phyloP scores from a whole-genome alignment of 2,888 invertebrate species.

The Drosophila leonis region DNA sequence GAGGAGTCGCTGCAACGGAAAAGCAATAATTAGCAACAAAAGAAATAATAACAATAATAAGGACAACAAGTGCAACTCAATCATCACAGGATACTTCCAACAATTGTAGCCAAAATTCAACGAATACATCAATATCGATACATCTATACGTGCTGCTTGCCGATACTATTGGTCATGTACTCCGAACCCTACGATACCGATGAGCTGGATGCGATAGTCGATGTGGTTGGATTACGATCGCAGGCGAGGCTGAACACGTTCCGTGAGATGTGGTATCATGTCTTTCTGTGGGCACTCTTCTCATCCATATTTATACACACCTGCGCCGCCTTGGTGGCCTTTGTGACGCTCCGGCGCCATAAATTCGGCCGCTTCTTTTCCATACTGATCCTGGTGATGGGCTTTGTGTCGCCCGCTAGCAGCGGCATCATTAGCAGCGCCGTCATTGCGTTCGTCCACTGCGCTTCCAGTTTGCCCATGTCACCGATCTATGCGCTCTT shows the following conservation, averaged over 20 bases:
- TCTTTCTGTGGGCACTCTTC: constrained; percentile 97
- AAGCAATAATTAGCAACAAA: constrained; percentile 72
- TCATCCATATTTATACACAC: constrained; percentile 97
- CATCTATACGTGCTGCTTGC: constrained; percentile 5
- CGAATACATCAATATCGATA: constrained; percentile 7
- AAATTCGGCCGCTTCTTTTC: constrained; percentile 98
- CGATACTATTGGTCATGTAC: constrained; percentile 74
- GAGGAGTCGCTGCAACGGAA: constrained; percentile 34
- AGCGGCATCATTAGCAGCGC: constrained; percentile 96
- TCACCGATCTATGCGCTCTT: constrained; percentile 95
- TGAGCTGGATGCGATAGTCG: constrained; percentile 89
- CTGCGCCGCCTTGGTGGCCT: constrained; percentile 95
- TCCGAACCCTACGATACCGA: constrained; percentile 83
- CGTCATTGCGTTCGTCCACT: constrained; percentile 96
- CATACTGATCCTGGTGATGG: constrained; percentile 94
- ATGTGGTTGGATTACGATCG: constrained; percentile 89
- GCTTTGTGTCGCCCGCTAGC: constrained; percentile 94
- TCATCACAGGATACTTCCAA: constrained; percentile 29
- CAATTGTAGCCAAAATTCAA: constrained; percentile 27
- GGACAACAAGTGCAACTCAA: constrained; percentile 20
- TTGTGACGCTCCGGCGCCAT: constrained; percentile 96
- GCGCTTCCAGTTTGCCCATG: constrained; percentile 95
- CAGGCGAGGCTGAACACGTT: constrained; percentile 89
- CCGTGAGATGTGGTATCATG: constrained; percentile 98
- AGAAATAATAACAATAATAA: constrained; percentile 19